These are phyloP conservation scores for Urosaurus nigricauda DNA, from an alignment of 2,797 vertebrate genomes.

Conservation along the genomic window DNA sequence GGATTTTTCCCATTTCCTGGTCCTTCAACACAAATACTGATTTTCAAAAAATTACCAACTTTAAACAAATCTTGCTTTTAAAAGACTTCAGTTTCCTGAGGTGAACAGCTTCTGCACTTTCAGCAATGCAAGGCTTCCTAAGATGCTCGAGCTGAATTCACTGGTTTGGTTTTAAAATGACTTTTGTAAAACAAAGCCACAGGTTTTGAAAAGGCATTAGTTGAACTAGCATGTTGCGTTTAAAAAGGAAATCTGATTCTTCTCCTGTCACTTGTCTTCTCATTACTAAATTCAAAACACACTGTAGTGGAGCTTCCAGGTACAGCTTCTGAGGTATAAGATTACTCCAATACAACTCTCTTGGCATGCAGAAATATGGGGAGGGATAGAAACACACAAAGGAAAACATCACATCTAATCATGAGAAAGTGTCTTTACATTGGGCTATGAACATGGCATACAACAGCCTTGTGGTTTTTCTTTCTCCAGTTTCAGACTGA, in stretches of 20 bases:
- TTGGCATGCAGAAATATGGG: neutral
- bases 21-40: neutral
- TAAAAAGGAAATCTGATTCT: conserved; percentile 8
- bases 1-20: neutral
- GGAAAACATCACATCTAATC: neutral
- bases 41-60: conserved; percentile 22
- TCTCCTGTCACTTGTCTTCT: neutral
- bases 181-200: neutral
- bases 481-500: neutral
- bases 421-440: neutral
- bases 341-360: neutral
- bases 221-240: neutral
- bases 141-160: conserved; percentile 1
- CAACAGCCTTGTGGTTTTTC: too few species aligned
- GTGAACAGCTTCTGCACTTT: conserved; percentile 15
- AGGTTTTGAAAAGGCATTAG: too few species aligned
- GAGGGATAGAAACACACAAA: neutral
- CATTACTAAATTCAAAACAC: neutral
- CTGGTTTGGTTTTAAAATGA: conserved; percentile 17
- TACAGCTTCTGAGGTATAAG: neutral
- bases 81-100: conserved; percentile 53
- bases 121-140: neutral
- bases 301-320: neutral
- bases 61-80: conserved; percentile 46
- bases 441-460: neutral